phyloP scores from a whole-genome alignment of 2,888 invertebrate species.

The Parochlus steinenii region DNA sequence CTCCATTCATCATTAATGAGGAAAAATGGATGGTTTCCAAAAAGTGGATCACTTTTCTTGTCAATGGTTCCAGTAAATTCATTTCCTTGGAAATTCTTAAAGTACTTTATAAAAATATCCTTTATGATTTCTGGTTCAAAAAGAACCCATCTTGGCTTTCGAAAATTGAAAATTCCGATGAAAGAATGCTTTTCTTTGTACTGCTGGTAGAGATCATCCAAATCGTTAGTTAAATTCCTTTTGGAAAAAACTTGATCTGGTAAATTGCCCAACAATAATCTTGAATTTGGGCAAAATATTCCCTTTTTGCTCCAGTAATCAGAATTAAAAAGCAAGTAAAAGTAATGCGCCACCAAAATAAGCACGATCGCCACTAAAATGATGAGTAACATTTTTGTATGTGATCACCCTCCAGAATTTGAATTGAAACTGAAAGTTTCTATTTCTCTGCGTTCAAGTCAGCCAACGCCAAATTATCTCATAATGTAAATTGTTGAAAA shows the following conservation, averaged over 20 bases:
- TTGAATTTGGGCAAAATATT: constrained; percentile 7
- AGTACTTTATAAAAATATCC: constrained; percentile 9
- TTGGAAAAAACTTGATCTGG: constrained; percentile 7
- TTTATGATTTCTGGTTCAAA: constrained; percentile 6
- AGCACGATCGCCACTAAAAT: not conserved
- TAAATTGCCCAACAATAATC: constrained; percentile 3
- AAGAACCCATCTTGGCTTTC: constrained; percentile 3
- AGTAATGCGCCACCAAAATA: constrained; percentile 4
- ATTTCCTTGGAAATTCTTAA: constrained; percentile 9
- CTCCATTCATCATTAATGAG: constrained; percentile 21
- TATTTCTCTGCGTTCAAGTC: too few species aligned
- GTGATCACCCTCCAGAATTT: too few species aligned
- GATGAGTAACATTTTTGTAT: too few species aligned
- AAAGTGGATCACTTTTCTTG: constrained; percentile 17
- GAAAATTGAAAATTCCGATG: constrained; percentile 10
- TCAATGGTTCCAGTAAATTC: constrained; percentile 8
- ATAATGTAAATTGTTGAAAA: too few species aligned
- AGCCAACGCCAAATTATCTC: too few species aligned
- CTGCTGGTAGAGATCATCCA: constrained; percentile 7
- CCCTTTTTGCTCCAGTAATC: constrained; percentile 11
- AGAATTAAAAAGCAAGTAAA: constrained; percentile 8
- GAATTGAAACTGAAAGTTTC: too few species aligned
- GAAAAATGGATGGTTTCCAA: constrained; percentile 20
- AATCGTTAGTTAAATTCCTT: constrained; percentile 1
- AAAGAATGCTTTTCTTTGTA: constrained; percentile 2